Evolutionary conservation across 2,113 vertebrate genomes (phyloP).

Genomic region (Megatriorchis doriae): DNA sequence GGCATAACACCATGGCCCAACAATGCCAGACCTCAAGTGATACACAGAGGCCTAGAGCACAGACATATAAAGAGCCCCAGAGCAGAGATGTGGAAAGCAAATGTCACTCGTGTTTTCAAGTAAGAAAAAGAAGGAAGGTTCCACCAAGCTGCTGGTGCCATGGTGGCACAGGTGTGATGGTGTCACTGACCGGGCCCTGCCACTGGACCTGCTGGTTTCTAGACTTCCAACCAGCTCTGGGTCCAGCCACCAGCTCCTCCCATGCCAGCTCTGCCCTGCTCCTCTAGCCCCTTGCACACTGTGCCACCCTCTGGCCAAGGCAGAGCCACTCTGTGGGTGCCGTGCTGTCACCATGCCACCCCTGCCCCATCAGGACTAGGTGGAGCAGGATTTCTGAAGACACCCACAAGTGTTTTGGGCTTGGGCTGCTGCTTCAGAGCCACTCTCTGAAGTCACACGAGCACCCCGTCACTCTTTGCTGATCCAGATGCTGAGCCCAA

Average conservation of each 20-base stretch:
- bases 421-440: not conserved
- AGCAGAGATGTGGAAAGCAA: too few species aligned
- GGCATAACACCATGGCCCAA: too few species aligned
- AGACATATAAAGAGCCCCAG: too few species aligned
- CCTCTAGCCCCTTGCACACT: fast-evolving
- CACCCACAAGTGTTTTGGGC: not conserved
- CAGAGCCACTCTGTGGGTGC: not conserved
- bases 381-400: not conserved
- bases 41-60: too few species aligned
- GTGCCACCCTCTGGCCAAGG: not conserved
- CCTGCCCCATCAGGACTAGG: not conserved
- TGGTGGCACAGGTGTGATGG: not conserved
- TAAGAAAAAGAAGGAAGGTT: too few species aligned
- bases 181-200: not conserved
- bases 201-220: not conserved
- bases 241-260: not conserved
- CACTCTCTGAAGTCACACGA: not conserved
- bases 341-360: not conserved
- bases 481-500: not conserved
- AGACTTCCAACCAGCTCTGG: not conserved
- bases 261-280: not conserved
- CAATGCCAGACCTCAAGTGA: too few species aligned
- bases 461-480: not conserved
- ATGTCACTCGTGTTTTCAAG: too few species aligned
- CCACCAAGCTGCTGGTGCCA: not conserved